Evolutionary conservation across 2,888 invertebrate species (phyloP).

Genomic region (Actias luna): DNA sequence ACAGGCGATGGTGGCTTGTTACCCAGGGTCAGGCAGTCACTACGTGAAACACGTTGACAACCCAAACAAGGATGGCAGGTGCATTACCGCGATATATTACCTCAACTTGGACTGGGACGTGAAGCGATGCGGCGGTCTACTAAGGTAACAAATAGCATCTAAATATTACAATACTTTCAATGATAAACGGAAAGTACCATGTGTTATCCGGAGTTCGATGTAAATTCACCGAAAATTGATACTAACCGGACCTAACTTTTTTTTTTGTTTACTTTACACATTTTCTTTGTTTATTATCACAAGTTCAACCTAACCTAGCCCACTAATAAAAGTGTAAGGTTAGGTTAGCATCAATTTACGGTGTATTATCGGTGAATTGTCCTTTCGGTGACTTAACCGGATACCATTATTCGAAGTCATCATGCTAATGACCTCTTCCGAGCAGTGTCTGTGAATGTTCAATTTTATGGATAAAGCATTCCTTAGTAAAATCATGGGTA

Average conservation of each 20-base stretch:
- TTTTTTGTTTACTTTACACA: not conserved
- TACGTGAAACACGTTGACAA: conserved; percentile 99
- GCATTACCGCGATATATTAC: conserved; percentile 98
- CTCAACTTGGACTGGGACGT: conserved; percentile 97
- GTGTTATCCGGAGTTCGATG: too few species aligned
- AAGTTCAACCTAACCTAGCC: too few species aligned
- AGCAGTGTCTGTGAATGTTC: not conserved
- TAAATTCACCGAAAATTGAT: too few species aligned
- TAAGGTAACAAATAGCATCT: conserved; percentile 79
- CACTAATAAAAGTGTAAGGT: too few species aligned
- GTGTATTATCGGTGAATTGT: too few species aligned
- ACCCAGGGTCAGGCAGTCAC: conserved; percentile 96
- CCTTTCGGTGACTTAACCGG: too few species aligned
- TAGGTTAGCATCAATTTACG: too few species aligned
- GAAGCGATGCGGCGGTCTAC: conserved; percentile 90
- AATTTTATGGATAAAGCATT: not conserved
- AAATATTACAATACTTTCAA: too few species aligned
- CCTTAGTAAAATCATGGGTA: not conserved
- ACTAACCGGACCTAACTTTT: too few species aligned
- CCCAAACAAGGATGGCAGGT: conserved; percentile 97
- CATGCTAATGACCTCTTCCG: not conserved
- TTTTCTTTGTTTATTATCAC: too few species aligned
- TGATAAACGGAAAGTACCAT: too few species aligned
- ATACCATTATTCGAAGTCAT: too few species aligned
- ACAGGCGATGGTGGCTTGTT: conserved; percentile 99